Percentiles rank a stretch among this genome's conserved stretches.
Conservation (phyloP, 2,113 vertebrate species). For the Carassius auratus region DNA sequence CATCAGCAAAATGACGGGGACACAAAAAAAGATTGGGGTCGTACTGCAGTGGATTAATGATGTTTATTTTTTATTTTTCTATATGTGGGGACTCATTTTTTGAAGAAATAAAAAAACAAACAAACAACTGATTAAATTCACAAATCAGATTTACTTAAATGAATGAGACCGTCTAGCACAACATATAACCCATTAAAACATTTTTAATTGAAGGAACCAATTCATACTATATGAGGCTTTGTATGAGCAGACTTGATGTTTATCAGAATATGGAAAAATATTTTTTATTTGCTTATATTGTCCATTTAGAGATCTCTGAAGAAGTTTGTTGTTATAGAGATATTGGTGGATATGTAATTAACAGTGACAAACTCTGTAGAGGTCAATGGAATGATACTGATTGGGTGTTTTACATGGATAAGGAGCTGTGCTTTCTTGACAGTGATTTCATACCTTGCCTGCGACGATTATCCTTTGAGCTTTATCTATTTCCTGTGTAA, state of each 20-base stretch:
- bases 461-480: not conserved
- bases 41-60: too few relatives aligned
- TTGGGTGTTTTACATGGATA: slow-evolving; percentile 31
- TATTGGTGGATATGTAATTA: slow-evolving; percentile 20
- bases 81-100: too few relatives aligned
- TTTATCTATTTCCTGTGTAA: slow-evolving; percentile 27
- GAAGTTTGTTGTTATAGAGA: not conserved
- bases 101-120: too few relatives aligned
- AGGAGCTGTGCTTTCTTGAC: slow-evolving; percentile 4
- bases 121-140: too few relatives aligned
- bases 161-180: not conserved
- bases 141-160: not conserved
- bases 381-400: slow-evolving; percentile 25
- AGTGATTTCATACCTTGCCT: not conserved
- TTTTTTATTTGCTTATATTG: slow-evolving; percentile 23
- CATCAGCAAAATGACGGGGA: too few relatives aligned
- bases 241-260: not conserved
- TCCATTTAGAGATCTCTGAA: not conserved
- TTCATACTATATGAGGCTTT: not conserved
- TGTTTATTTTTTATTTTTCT: too few relatives aligned
- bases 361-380: slow-evolving; percentile 25
- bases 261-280: too few relatives aligned
- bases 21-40: too few relatives aligned
- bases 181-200: not conserved
- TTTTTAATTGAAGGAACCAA: not conserved